Evolutionary conservation across 2,888 invertebrate species (phyloP).

Genomic region (Erebia aethiops): DNA sequence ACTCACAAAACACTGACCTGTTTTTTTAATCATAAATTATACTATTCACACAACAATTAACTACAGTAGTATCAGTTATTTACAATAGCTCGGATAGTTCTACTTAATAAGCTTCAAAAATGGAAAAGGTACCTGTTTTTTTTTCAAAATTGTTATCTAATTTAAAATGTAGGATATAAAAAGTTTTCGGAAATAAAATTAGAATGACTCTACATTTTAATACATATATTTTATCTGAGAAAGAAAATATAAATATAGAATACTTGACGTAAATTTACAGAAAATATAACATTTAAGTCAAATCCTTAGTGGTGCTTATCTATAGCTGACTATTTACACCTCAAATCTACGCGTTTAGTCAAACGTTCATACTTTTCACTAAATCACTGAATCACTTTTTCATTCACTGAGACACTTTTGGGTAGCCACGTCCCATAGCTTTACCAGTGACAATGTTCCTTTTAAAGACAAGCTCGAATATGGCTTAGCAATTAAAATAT

Average conservation of each 20-base stretch:
- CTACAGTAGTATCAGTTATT: constrained; percentile 71
- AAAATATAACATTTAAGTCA: constrained; percentile 55
- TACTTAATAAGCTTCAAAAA: constrained; percentile 19
- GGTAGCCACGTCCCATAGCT: constrained; percentile 61
- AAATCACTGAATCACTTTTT: constrained; percentile 59
- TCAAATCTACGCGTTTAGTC: constrained; percentile 47
- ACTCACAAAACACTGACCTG: constrained; percentile 74
- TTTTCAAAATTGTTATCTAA: constrained; percentile 8
- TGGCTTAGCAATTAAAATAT: neutral
- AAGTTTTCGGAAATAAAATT: neutral
- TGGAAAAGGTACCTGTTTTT: constrained; percentile 13
- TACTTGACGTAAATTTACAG: constrained; percentile 32
- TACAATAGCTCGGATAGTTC: constrained; percentile 52
- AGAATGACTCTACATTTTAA: constrained; percentile 2
- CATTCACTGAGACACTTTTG: constrained; percentile 37
- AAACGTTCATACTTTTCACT: constrained; percentile 42
- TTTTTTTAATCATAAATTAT: constrained; percentile 61
- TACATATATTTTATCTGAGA: constrained; percentile 7
- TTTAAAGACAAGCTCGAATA: constrained; percentile 49
- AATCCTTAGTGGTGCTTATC: constrained; percentile 75
- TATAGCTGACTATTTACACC: constrained; percentile 62
- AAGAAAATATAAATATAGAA: constrained; percentile 8
- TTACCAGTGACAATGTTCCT: constrained; percentile 78
- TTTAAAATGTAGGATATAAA: constrained; percentile 1
- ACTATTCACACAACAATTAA: constrained; percentile 78